Conservation (phyloP, 2,888 invertebrate genomes). For the Flabesymbios commensalis region DNA sequence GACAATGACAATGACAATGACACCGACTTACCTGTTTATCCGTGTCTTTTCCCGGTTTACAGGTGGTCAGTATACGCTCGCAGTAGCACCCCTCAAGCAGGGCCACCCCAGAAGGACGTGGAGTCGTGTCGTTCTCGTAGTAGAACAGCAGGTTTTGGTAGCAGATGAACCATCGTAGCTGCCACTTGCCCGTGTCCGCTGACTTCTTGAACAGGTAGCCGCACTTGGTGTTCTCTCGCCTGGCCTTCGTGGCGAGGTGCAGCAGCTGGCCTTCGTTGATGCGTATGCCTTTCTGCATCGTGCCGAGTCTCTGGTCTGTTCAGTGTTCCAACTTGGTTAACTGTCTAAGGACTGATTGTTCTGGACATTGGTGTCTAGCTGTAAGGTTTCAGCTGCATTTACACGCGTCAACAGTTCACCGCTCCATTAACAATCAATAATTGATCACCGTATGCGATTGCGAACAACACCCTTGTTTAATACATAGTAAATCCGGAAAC, state of each 20-base stretch:
- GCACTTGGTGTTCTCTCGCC: constrained; percentile 79
- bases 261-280: constrained; percentile 81
- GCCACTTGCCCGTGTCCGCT: constrained; percentile 86
- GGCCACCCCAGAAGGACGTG: constrained; percentile 80
- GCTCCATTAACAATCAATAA: no score
- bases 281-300: constrained; percentile 80
- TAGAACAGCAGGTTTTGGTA: constrained; percentile 87
- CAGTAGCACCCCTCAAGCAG: constrained; percentile 84
- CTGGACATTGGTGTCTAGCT: no score
- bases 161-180: constrained; percentile 65
- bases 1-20: no score
- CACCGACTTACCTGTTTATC: constrained; percentile 57
- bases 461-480: no score
- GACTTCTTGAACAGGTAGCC: constrained; percentile 85
- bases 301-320: no score
- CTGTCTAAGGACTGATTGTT: no score
- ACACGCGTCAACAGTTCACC: no score
- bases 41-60: constrained; percentile 49
- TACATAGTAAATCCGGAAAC: no score
- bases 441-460: no score
- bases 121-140: constrained; percentile 81
- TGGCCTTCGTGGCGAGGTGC: constrained; percentile 83
- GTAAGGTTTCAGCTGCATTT: no score
- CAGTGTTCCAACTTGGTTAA: no score
- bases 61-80: constrained; percentile 49